Conservation (phyloP, 2,113 vertebrate genomes). For the Serilophus lunatus region DNA sequence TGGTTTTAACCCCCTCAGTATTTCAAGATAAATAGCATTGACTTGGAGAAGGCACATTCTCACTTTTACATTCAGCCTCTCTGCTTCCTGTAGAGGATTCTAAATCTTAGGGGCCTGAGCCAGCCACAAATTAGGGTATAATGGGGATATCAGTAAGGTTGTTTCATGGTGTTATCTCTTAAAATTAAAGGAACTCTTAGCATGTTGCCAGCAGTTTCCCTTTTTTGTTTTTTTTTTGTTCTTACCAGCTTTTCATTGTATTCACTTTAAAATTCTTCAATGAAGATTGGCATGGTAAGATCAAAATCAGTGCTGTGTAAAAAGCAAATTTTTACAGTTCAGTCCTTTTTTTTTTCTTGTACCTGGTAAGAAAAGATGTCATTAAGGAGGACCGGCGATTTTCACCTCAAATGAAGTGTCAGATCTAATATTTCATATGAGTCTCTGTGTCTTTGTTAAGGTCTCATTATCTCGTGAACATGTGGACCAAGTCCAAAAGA, state of each 20-base stretch:
- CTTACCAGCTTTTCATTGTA: neutral
- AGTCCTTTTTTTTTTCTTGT: neutral
- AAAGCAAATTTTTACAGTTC: neutral
- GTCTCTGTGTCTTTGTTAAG: constrained; percentile 39
- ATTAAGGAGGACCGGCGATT: constrained; percentile 25
- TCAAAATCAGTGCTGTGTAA: neutral
- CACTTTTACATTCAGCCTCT: neutral
- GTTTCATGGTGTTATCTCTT: neutral
- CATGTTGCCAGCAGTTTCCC: neutral
- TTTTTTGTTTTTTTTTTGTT: neutral
- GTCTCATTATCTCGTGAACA: constrained; percentile 45
- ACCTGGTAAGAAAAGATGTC: constrained; percentile 40
- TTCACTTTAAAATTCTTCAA: neutral
- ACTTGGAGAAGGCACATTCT: constrained; percentile 3
- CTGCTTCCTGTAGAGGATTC: neutral
- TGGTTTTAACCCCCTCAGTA: constrained; percentile 40
- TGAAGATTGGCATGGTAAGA: neutral
- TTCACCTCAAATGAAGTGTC: constrained; percentile 56
- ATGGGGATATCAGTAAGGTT: neutral
- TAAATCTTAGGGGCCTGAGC: neutral
- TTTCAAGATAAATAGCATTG: neutral
- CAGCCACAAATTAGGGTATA: neutral
- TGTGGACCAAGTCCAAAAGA: constrained; percentile 36
- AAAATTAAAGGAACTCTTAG: neutral
- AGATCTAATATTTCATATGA: constrained; percentile 7